These are phyloP conservation scores for Orientallactaga bullata DNA, from an alignment of 2,113 vertebrate genomes.

Conservation along the genomic window DNA sequence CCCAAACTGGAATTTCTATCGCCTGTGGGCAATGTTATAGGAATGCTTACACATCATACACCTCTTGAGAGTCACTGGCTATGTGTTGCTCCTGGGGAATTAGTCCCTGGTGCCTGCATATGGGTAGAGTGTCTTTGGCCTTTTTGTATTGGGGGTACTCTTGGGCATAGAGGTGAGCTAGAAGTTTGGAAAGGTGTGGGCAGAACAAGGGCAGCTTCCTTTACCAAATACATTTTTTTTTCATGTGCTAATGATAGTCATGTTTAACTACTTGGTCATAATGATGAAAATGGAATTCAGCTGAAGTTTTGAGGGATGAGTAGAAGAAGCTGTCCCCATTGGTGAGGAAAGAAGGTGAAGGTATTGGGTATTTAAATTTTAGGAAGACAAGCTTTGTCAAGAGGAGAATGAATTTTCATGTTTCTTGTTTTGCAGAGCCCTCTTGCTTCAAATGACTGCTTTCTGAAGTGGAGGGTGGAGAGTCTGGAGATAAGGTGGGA, in stretches of 20 bases:
- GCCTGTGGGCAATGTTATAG: too few relatives aligned
- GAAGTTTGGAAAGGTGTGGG: neutral
- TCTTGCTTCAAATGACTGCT: neutral
- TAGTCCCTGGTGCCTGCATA: neutral
- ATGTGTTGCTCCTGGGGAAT: neutral
- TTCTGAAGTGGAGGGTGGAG: neutral
- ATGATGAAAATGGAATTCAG: neutral
- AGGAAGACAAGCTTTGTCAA: neutral
- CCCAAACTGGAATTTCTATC: neutral
- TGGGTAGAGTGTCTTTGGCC: neutral
- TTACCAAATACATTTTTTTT: slow-evolving; percentile 24
- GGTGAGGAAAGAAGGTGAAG: neutral
- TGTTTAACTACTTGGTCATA: neutral
- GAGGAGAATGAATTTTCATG: neutral
- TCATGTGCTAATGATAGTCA: neutral
- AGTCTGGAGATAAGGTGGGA: neutral
- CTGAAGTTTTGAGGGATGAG: slow-evolving; percentile 9
- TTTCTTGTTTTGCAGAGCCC: neutral
- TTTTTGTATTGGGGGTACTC: neutral
- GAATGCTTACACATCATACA: neutral
- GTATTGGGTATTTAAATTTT: neutral
- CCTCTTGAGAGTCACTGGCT: neutral
- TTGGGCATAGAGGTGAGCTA: neutral
- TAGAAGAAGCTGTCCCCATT: neutral
- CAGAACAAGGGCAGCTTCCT: neutral